Base-by-base conservation (phyloP, 2,797 vertebrate species). In the Anguilla megastoma region DNA sequence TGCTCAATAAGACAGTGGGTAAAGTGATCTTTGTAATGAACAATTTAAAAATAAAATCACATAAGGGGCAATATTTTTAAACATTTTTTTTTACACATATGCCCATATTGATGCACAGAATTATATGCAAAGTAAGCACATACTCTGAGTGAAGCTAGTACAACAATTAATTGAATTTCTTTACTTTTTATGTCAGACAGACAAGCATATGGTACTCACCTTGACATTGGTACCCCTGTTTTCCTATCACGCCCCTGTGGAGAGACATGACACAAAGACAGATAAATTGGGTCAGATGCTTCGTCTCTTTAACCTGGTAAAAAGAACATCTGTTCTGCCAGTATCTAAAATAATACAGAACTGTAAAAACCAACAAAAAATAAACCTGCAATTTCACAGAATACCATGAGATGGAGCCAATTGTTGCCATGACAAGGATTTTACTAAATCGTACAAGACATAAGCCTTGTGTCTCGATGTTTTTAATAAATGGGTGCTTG, bases 201-300 rank as follows among this genome's bases (percentile, higher is more conserved):
- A n/a, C 60, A n/a, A 71, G 9, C 16, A 18, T 5, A 60, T 6
- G 9, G 24, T 83, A 87, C 95, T 95, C 96, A 98, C 98, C 98
- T 98, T 99, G 98, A 96, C 98, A 99, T 71, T 99, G 98, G 94
- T 99, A 99, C 90, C 98, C 98, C 93, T 99, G 98, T 93, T 99
- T 99, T 93, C 98, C 98, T 95, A 99, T 97, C 92, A 99, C 97
- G 85, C 98, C 98, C 98, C 98, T 99, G 94, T 89, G 94, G 30
- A 85, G 58, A 56, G 41, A 86, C 66, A 54, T 14, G 2, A 33
- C 71, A 87, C 36, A 89, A 45, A 90, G 45, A 87, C 3, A 2
- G 58, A 41, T 41, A 83, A 63, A 82, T 10, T 48, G 58, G 27
- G 27, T 45, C n/a, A 63, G 24, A 45, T 16, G 63, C 24, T 80